Evolutionary conservation across 2,888 invertebrate species (phyloP), one percentile per base, ranked within the genome.

Genomic region (Rhingia campestris): DNA sequence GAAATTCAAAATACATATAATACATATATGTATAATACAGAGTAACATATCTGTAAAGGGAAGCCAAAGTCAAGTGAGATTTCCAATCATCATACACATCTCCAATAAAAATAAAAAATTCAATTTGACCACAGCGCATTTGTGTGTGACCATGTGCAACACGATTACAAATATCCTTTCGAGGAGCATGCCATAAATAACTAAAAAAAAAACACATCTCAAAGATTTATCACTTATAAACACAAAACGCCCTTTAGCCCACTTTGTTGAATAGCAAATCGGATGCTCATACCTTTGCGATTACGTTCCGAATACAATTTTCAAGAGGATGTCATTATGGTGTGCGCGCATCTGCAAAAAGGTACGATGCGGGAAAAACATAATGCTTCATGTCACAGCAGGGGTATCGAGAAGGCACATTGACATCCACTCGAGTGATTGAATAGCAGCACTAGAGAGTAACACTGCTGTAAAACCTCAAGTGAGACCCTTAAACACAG

Each of bases 381-480:
- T 22, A 84, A 80, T 80, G 47, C 74, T 61, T 69, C 59, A 75
- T 80, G 56, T 64, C 84, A 84, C 84, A 84, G 80, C 80, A 80
- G 80, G 84, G 84, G 53, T 22, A 54, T 43, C 37, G 33, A 37
- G 61, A 43, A 75, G 70, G 61, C 74, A 59, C 77, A 77, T 77
- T 82, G 81, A 76, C 82, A 82, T 45, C 67, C 63, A 79, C 74
- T 80, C 84, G 59, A 84, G 70, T 80, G 80, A 84, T 80, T 84
- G 84, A 84, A 84, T 84, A 70, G 80, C 84, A 47, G 51, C 58
- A 75, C 84, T 75, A 79, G 56, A 80, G 72, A 74, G 69, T 75
- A 79, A 84, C 82, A 82, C 73, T 82, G 74, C 66, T 84, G 80
- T 80, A 82, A 22, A 82, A 84, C 79, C 84, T 84, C 80, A 84